phyloP scores from a whole-genome alignment of 1,140 invertebrate species.

The Batillaria attramentaria region DNA sequence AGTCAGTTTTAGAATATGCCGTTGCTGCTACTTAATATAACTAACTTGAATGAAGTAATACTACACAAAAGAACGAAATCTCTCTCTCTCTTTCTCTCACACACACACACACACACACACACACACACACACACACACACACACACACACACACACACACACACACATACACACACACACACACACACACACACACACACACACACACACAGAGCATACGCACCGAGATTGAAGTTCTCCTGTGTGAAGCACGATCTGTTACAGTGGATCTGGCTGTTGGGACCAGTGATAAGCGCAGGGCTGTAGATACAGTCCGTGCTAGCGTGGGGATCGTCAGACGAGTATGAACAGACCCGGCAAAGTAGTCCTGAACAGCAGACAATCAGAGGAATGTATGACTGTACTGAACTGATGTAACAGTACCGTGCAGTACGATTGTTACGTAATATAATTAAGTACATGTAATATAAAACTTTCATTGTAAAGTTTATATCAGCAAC shows the following conservation, averaged over 20 bases:
- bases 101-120: slow-evolving; percentile 8
- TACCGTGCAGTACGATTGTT: no score
- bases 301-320: no score
- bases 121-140: background rate
- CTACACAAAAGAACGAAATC: background rate
- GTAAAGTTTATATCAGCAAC: no score
- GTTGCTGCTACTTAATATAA: no score
- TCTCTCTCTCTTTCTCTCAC: slow-evolving; percentile 1
- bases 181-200: slow-evolving; percentile 1
- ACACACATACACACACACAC: slow-evolving; percentile 11
- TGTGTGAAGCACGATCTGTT: background rate
- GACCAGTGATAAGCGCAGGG: background rate
- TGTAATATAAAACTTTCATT: no score
- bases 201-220: background rate
- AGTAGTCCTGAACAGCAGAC: background rate
- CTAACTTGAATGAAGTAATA: no score
- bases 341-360: background rate
- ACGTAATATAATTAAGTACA: no score
- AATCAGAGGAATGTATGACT: background rate
- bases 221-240: background rate
- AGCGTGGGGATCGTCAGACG: no score
- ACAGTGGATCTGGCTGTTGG: background rate
- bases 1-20: no score
- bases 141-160: background rate
- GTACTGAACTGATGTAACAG: no score